Conservation (phyloP, 2,888 invertebrate species). For the Pyrocoelia pectoralis region DNA sequence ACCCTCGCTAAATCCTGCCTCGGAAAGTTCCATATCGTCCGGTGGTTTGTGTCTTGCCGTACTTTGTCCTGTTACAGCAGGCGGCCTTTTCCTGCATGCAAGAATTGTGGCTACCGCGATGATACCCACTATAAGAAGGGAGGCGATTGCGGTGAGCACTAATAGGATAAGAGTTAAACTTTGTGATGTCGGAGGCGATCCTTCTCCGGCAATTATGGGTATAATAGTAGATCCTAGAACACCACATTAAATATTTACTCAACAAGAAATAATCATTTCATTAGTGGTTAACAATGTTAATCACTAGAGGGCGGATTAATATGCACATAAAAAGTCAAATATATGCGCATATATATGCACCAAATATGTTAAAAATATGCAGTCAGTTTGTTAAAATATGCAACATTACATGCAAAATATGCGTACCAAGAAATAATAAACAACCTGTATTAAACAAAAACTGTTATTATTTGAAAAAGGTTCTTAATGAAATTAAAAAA, state of each 20-base stretch:
- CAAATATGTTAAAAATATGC: too few species aligned
- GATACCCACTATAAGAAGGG: conserved; percentile 55
- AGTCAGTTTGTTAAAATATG: too few species aligned
- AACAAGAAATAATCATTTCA: not conserved
- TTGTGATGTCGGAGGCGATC: conserved; percentile 42
- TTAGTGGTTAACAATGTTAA: not conserved
- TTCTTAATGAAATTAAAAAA: too few species aligned
- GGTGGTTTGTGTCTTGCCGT: conserved; percentile 50
- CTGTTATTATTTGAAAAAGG: too few species aligned
- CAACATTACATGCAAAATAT: too few species aligned
- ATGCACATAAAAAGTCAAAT: too few species aligned
- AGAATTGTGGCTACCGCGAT: conserved; percentile 54
- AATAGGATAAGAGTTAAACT: conserved; percentile 57
- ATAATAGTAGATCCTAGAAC: conserved; percentile 21
- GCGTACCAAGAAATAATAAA: too few species aligned
- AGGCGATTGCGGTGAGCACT: conserved; percentile 53
- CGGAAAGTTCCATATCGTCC: conserved; percentile 57
- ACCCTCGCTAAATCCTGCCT: conserved; percentile 58
- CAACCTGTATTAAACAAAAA: too few species aligned
- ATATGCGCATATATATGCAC: too few species aligned
- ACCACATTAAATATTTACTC: conserved; percentile 2
- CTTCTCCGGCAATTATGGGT: conserved; percentile 32
- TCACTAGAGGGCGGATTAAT: too few species aligned
- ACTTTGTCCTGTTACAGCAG: conserved; percentile 45
- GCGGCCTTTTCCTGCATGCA: conserved; percentile 52